These are phyloP conservation scores for Odontomyia ornata DNA, from an alignment of 2,888 invertebrate species.

Conservation along the genomic window DNA sequence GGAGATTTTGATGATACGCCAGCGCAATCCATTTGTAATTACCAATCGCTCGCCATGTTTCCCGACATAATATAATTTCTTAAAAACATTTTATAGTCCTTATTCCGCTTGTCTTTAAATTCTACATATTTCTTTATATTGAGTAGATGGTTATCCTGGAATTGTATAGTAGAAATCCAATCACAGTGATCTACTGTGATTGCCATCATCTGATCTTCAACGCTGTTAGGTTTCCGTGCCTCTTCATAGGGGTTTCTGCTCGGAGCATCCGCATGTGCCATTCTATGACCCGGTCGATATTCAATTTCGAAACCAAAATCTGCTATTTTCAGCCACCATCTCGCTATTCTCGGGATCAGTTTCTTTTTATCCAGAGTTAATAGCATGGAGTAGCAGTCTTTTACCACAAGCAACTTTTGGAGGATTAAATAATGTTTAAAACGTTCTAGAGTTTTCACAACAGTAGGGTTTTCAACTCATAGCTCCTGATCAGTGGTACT, in stretches of 20 bases:
- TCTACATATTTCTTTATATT: background rate
- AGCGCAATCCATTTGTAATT: background rate
- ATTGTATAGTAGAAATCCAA: background rate
- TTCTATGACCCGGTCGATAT: background rate
- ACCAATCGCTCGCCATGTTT: background rate
- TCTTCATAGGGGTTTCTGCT: background rate
- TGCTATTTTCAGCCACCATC: background rate
- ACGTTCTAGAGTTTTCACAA: too few relatives aligned
- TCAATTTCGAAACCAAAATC: background rate
- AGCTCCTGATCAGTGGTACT: too few relatives aligned
- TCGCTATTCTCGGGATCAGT: background rate
- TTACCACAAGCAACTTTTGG: slow-evolving; percentile 1
- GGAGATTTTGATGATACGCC: background rate
- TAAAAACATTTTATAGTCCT: background rate
- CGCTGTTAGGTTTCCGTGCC: background rate
- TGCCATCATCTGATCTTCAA: background rate
- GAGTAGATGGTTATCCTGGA: background rate
- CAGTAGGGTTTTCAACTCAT: too few relatives aligned
- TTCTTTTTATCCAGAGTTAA: background rate
- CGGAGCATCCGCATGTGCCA: background rate
- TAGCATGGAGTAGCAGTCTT: background rate
- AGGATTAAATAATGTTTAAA: background rate
- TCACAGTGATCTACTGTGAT: background rate
- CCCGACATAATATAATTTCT: background rate
- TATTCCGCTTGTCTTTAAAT: background rate